Base-by-base conservation (phyloP, 2,888 invertebrate species). In the Diaperis boleti region DNA sequence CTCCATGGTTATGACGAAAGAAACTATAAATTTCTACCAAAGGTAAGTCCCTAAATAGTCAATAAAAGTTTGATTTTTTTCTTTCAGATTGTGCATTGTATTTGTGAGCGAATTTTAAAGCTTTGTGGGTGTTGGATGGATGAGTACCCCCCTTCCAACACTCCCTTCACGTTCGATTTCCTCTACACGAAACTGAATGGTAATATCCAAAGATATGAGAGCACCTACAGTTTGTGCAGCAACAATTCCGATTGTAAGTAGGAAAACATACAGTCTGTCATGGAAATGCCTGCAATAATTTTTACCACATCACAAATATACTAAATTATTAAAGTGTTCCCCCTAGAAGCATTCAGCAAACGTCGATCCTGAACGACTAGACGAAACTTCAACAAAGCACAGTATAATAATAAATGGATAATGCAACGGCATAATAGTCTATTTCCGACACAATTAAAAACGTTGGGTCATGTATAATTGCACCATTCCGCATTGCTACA, bases 1-100 rank as follows among this genome's bases (percentile, higher is more conserved):
- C 82, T 94, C 1, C 94, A 94, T 74, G 94, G 94, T 0, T 85
- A 89, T 65, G 93, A 94, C 69, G 91, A 91, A 68, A 83, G 94
- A 68, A 85, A 87, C 7, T 88, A 93, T 66, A 89, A 87, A 76
- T 85, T 89, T 77, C 83, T 94, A 71, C 94, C 94, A 26, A 94
- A 93, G 87, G 92, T 92, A 81, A 67, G 62, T n/a, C 3, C 3
- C 1, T 31, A 26, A n/a, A 39, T 52, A 26, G 50, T 20, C 31
- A 3, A 7, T 22, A n/a, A 18, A 31, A 49, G 10, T 11, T 10
- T n/a, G 29, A 33, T 10, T 13, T 35, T 13, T 10, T 14, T 13
- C 63, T 79, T 81, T 7, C 81, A 92, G 92, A 87, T 93, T 70
- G 81, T 93, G n/a, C 92, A 90, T 81, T 84, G 87, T 66, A 84